Evolutionary conservation across 2,113 vertebrate species (phyloP), one percentile per base, ranked within the genome.

Genomic region (Baryphthengus martii): DNA sequence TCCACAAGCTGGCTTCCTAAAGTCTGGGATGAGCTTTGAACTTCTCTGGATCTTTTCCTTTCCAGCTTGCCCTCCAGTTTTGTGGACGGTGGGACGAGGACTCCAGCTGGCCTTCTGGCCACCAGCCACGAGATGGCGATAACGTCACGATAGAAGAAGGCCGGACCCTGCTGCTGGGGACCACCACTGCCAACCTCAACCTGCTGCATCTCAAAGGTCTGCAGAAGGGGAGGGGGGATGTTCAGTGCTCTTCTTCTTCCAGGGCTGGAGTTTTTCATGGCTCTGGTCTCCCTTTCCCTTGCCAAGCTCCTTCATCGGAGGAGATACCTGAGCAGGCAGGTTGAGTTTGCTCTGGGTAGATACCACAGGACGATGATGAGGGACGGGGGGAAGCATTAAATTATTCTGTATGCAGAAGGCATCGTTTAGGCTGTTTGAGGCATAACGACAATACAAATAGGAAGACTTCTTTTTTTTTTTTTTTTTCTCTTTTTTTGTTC

Each of bases 91-190:
- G 98, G 98, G 97, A 98, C 2, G 80, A 94, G 65, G 89, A 86
- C 59, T 92, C 88, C 89, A 98, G 96, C 79, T 98, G 98, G 98
- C 91, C 97, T 96, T 92, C 92, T 33, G 94, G 93, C n/a, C 71
- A 92, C 49, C 80, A 9, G 55, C 98, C 98, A 97, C 98, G 96
- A 97, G 98, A 98, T 98, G 98, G 98, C 97, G 98, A 98, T 89
- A 98, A 97, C 13, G 98, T 98, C 98, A 98, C 97, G 70, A 96
- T 98, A 92, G 98, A 98, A 97, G 89, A 9, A 1, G 96, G 97
- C 10, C 73, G 88, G 16, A 79, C 85, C 4, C 50, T 98, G 17
- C 93, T 98, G 45, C 35, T 98, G 15, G 97, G 97, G 66, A 92
- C 78, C n/a, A 78, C 74, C 59, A 98, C 98, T 0, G 82, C 47